phyloP scores from a whole-genome alignment of 2,797 vertebrate genomes.

The Sebastes itinus region DNA sequence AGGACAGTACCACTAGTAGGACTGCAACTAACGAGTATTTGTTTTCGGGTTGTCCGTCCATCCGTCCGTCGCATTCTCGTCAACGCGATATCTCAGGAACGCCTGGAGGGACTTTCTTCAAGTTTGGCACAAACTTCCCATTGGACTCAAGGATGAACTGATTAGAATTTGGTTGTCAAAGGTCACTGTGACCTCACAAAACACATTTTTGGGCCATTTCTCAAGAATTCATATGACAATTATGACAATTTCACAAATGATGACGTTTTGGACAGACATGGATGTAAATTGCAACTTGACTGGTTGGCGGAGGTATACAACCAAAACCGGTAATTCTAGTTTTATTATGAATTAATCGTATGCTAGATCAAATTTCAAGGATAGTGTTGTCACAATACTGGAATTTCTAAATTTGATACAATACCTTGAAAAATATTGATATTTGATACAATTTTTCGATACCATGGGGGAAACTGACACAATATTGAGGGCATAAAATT shows the following conservation, averaged over 20 bases:
- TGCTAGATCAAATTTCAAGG: background rate
- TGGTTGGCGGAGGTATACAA: background rate
- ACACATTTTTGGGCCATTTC: accelerated
- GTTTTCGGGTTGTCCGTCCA: background rate
- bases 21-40: background rate
- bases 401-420: background rate
- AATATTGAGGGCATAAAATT: too few relatives aligned
- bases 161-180: background rate
- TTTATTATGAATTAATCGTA: background rate
- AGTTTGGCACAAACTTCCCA: background rate
- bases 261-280: accelerated
- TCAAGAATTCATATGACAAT: background rate
- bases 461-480: too few relatives aligned
- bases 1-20: background rate
- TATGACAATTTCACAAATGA: background rate
- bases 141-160: background rate
- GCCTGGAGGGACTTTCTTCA: background rate
- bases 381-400: background rate
- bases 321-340: background rate
- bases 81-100: background rate
- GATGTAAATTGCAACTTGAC: background rate
- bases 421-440: background rate
- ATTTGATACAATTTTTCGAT: too few relatives aligned
- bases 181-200: background rate
- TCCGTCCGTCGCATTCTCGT: background rate